These are phyloP conservation scores for Metacarcinus magister DNA, from an alignment of 2,888 invertebrate genomes.

Conservation along the genomic window DNA sequence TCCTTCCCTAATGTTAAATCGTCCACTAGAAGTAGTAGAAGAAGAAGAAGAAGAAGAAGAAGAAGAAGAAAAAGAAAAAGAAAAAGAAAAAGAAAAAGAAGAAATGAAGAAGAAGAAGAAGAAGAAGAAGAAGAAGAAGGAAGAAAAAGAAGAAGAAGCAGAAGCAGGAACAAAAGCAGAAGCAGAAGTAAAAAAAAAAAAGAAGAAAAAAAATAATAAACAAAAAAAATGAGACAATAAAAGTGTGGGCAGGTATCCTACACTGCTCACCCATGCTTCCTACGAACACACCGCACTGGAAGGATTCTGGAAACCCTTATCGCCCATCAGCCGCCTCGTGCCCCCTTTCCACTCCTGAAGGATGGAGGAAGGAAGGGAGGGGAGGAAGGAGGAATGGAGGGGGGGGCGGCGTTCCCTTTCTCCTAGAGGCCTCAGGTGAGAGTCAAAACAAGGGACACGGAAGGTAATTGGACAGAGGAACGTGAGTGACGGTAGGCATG, in stretches of 20 bases:
- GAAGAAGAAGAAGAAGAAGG: background rate
- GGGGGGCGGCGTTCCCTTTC: constrained; percentile 26
- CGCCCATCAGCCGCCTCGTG: background rate
- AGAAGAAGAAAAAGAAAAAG: background rate
- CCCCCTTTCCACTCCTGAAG: background rate
- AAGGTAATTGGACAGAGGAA: constrained; percentile 7
- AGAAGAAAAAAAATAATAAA: too few relatives aligned
- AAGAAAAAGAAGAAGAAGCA: too few relatives aligned
- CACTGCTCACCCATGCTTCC: too few relatives aligned
- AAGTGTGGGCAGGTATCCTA: background rate
- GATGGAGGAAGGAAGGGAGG: background rate
- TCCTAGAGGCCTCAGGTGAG: background rate
- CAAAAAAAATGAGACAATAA: too few relatives aligned
- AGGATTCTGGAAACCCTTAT: constrained; percentile 9
- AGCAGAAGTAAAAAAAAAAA: background rate
- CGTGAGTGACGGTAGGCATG: background rate
- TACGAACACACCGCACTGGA: background rate
- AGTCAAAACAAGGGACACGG: background rate
- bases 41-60: too few relatives aligned
- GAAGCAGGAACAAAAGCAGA: background rate
- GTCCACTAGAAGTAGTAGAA: background rate
- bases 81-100: background rate
- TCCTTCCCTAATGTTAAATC: too few relatives aligned
- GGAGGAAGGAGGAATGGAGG: background rate
- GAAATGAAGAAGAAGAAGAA: background rate